Percentiles rank a stretch among this genome's conserved stretches.
Conservation (phyloP, 2,888 invertebrate genomes). For the Notodonta ziczac region DNA sequence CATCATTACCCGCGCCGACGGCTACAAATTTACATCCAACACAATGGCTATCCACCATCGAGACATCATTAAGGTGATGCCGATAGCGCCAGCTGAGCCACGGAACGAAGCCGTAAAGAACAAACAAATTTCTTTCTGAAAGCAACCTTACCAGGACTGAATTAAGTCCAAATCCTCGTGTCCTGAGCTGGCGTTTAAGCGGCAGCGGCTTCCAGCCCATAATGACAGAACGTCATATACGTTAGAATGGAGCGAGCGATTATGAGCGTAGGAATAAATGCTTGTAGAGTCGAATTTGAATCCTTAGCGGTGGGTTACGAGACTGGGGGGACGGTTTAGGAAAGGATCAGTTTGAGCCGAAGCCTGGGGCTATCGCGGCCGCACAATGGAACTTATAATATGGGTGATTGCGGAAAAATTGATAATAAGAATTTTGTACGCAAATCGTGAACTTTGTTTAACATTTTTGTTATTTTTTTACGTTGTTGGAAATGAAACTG, state of each 20-base stretch:
- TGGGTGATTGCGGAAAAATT: slow-evolving; percentile 75
- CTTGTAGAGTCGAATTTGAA: slow-evolving; percentile 61
- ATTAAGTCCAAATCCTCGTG: slow-evolving; percentile 37
- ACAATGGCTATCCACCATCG: slow-evolving; percentile 85
- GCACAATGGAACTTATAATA: slow-evolving; percentile 79
- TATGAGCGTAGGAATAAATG: slow-evolving; percentile 59
- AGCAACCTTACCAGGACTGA: slow-evolving; percentile 37
- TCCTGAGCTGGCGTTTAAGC: slow-evolving; percentile 54
- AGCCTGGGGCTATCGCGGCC: slow-evolving; percentile 73
- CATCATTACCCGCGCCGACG: slow-evolving; percentile 85
- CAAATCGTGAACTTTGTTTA: slow-evolving; percentile 37
- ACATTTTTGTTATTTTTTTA: slow-evolving; percentile 18
- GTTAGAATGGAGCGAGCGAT: slow-evolving; percentile 58
- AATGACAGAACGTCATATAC: slow-evolving; percentile 80
- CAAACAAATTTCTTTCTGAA: slow-evolving; percentile 39
- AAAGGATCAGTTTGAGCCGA: slow-evolving; percentile 74
- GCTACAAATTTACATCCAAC: slow-evolving; percentile 85
- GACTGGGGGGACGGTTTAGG: slow-evolving; percentile 64
- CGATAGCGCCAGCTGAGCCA: slow-evolving; percentile 78
- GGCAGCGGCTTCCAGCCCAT: slow-evolving; percentile 38
- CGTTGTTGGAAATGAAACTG: slow-evolving; percentile 8
- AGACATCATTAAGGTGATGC: slow-evolving; percentile 85
- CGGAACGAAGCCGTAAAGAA: slow-evolving; percentile 55
- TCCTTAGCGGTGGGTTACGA: slow-evolving; percentile 45
- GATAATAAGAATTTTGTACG: slow-evolving; percentile 56